A percentile compares a stretch with the other conserved stretches of the same genome.
These are phyloP conservation scores for Ernsta delagoae DNA, from an alignment of 2,888 invertebrate genomes.

Conservation along the genomic window DNA sequence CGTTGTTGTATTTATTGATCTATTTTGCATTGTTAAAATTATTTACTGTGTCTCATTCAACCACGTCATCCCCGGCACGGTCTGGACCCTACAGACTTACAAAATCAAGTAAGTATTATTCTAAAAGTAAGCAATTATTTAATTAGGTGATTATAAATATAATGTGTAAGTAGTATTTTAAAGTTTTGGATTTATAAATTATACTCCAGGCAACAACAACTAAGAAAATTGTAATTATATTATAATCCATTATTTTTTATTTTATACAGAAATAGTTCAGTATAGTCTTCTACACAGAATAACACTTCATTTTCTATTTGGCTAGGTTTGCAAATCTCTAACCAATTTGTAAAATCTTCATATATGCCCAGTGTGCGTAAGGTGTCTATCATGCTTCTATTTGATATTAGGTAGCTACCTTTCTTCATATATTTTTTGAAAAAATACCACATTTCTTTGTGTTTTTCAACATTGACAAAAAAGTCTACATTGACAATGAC, in stretches of 20 bases:
- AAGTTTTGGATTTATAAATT: too few species aligned
- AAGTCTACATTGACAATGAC: conserved; percentile 89
- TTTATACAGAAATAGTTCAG: conserved; percentile 70
- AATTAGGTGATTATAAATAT: too few species aligned
- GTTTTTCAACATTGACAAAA: conserved; percentile 85
- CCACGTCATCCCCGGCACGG: too few species aligned
- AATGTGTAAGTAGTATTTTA: too few species aligned
- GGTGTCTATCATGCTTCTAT: conserved; percentile 84
- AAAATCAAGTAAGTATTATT: too few species aligned
- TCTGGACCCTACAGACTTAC: too few species aligned
- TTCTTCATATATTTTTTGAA: conserved; percentile 80
- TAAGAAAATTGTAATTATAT: too few species aligned
- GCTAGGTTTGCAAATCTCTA: conserved; percentile 69
- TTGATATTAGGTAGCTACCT: conserved; percentile 84
- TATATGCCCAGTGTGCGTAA: conserved; percentile 73
- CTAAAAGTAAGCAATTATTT: too few species aligned
- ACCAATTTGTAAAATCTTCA: conserved; percentile 78
- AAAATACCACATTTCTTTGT: conserved; percentile 86
- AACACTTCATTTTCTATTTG: conserved; percentile 75
- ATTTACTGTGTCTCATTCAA: too few species aligned
- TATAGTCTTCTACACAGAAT: conserved; percentile 71
- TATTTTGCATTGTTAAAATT: too few species aligned
- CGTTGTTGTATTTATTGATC: too few species aligned
- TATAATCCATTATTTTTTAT: conserved; percentile 54
- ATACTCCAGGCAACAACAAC: too few species aligned